Conservation (phyloP, 2,113 vertebrate species). For the Megaleporinus macrocephalus region DNA sequence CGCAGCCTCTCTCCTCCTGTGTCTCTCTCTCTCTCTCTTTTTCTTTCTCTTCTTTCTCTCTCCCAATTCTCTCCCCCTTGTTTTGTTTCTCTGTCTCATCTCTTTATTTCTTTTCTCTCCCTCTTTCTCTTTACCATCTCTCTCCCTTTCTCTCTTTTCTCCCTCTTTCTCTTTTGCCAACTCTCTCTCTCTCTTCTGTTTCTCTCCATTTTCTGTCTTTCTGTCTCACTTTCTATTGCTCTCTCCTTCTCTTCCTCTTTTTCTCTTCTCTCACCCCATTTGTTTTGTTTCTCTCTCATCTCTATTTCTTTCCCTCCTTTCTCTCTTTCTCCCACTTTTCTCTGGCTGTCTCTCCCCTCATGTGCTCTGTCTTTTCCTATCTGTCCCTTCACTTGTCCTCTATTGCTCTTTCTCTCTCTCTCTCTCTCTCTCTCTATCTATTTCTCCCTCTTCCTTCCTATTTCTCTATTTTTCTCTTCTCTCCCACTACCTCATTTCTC, state of each 20-base stretch:
- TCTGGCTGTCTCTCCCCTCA: background rate
- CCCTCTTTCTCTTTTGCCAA: too few species aligned
- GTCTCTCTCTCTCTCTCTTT: constrained; percentile 10
- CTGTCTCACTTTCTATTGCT: background rate
- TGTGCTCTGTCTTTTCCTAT: background rate
- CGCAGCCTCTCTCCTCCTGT: constrained; percentile 18
- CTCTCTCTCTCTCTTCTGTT: background rate
- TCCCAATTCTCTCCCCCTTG: background rate
- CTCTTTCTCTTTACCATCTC: too few species aligned
- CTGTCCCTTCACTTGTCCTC: background rate
- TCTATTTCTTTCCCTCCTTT: too few species aligned
- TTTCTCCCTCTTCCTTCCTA: background rate
- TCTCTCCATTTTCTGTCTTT: too few species aligned
- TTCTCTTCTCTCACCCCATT: too few species aligned
- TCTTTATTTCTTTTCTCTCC: too few species aligned
- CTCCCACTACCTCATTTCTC: too few species aligned
- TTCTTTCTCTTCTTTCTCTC: background rate
- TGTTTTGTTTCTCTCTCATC: too few species aligned
- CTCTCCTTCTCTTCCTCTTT: background rate
- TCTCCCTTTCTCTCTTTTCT: too few species aligned
- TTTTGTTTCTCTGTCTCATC: too few species aligned
- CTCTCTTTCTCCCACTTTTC: too few species aligned
- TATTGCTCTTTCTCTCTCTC: constrained; percentile 26
- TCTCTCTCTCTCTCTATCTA: background rate
- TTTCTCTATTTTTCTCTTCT: too few species aligned